Evolutionary conservation across 2,888 invertebrate genomes (phyloP).

Genomic region (Pasiphila rectangulata): DNA sequence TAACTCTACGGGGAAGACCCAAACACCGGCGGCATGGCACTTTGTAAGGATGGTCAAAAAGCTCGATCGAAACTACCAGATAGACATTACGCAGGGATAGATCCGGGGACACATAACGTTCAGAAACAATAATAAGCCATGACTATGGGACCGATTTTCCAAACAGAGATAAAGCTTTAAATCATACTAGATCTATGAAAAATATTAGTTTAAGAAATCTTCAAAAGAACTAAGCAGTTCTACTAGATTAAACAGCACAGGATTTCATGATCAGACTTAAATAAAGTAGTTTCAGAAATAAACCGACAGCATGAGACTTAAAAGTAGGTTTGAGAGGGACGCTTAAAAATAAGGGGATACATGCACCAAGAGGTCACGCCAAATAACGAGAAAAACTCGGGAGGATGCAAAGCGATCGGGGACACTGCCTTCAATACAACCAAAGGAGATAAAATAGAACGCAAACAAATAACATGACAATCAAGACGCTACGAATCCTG

Average conservation of each 20-base stretch:
- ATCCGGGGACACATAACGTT: constrained; percentile 52
- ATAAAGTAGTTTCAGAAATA: constrained; percentile 46
- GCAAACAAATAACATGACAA: constrained; percentile 64
- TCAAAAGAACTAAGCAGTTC: constrained; percentile 67
- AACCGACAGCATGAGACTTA: constrained; percentile 45
- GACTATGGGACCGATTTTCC: constrained; percentile 59
- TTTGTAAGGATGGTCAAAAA: constrained; percentile 40
- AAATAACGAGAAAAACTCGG: constrained; percentile 64
- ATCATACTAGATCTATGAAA: constrained; percentile 44
- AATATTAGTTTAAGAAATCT: constrained; percentile 47
- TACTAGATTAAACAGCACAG: constrained; percentile 58
- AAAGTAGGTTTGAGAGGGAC: constrained; percentile 48
- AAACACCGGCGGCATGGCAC: constrained; percentile 54
- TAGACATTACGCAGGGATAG: constrained; percentile 49
- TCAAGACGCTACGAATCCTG: constrained; percentile 55
- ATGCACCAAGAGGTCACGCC: constrained; percentile 82
- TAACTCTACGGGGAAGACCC: constrained; percentile 45
- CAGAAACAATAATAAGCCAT: constrained; percentile 64
- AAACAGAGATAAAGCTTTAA: constrained; percentile 67
- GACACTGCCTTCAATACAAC: constrained; percentile 81
- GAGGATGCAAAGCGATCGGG: constrained; percentile 80
- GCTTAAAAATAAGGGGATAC: constrained; percentile 63
- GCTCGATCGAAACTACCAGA: constrained; percentile 38
- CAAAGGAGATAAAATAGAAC: constrained; percentile 70
- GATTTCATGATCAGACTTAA: constrained; percentile 43